Percentiles rank a stretch among this genome's conserved stretches.
Conservation (phyloP, 1,140 invertebrate genomes). For the Metaphire vulgaris region DNA sequence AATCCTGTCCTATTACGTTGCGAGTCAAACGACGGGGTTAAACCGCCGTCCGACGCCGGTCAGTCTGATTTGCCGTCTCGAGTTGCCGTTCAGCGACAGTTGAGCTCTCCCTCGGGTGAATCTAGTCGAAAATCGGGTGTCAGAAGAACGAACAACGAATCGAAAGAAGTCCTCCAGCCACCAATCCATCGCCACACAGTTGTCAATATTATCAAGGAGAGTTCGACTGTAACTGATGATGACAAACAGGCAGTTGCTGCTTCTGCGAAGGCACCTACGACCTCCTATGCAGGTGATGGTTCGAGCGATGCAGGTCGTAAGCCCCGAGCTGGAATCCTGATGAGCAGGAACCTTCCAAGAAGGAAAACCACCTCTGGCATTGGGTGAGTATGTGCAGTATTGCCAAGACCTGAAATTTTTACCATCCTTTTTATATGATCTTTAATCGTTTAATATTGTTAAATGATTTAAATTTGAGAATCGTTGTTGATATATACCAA, state of each 20-base stretch:
- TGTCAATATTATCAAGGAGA: slow-evolving; percentile 4
- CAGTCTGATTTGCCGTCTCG: slow-evolving; percentile 34
- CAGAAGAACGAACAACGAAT: background rate
- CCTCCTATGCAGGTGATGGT: background rate
- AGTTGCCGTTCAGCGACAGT: slow-evolving; percentile 36
- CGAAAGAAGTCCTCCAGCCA: background rate
- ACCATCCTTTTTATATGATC: no score
- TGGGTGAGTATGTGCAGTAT: background rate
- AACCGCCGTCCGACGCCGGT: background rate
- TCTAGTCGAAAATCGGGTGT: slow-evolving; percentile 39
- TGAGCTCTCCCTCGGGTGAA: slow-evolving; percentile 29
- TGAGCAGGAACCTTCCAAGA: background rate
- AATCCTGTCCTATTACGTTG: background rate
- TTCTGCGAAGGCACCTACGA: background rate
- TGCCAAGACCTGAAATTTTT: no score
- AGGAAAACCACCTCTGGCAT: background rate
- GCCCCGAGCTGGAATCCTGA: slow-evolving; percentile 6
- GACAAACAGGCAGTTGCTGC: slow-evolving; percentile 14
- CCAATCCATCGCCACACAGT: background rate
- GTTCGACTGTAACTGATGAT: slow-evolving; percentile 10
- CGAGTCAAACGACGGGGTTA: background rate
- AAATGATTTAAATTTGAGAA: no score
- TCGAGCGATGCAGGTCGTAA: background rate
- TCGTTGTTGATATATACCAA: no score
- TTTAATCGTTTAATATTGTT: no score